Evolutionary conservation across 2,797 vertebrate genomes (phyloP), one percentile per base, ranked within the genome.

Genomic region (Myioborus melanocephalus): DNA sequence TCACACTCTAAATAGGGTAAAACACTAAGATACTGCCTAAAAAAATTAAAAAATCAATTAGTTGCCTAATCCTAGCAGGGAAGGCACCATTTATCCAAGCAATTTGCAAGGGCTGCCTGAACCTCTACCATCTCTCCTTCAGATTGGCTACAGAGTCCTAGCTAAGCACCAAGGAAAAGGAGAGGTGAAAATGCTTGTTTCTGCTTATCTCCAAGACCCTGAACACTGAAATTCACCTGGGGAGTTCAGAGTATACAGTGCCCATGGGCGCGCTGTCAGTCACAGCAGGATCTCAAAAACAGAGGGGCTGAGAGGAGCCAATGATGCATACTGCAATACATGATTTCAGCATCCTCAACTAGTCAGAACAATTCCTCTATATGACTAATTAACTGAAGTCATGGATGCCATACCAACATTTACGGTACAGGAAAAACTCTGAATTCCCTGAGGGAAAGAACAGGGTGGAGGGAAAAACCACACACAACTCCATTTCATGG

Each of bases 341-440:
- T 0, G 12, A 91, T 97, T 96, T 95, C 95, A 92, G 91, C 93
- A 95, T 72, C 87, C 82, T 83, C 35, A 50, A 90, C 93, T 94
- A 88, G 94, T 96, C 87, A 92, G 91, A 83, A 97, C 94, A 96
- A 90, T 94, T 93, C 93, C 87, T 91, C 84, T 91, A 87, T 85
- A 86, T 94, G 93, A 96, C 87, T 97, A 95, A 95, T 95, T 94
- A 95, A 92, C 92, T 91, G 87, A 93, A 94, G 82, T 65, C 89
- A 93, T 87, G 82, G 65, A 85, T 94, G 87, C 70, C 84, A 75
- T 89, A 93, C 91, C 76, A 88, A 35, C 92, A 95, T 87, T 92
- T 93, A 89, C 7, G 1, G 61, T 87, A 61, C 91, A 95, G 93
- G 83, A 95, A 95, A 96, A 95, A 65, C 77, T 78, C 63, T 16